Evolutionary conservation across 30 jellyfish, hydroid and myxozoan genomes (phyloP).

Genomic region (Turritopsis dohrnii): DNA sequence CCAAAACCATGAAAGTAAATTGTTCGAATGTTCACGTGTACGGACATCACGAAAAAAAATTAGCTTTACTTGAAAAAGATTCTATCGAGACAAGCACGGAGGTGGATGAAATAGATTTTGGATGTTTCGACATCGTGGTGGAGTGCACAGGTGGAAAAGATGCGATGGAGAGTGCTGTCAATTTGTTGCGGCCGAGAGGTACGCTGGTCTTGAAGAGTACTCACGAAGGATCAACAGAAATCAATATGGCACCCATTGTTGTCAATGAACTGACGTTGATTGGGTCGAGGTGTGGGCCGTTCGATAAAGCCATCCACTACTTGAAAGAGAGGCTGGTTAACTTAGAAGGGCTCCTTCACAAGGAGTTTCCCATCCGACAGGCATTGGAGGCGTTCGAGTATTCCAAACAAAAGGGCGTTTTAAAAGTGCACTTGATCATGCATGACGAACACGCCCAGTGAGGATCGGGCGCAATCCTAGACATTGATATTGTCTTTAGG

Average conservation of each 20-base stretch:
- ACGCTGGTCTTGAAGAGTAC: conserved; percentile 32
- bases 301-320: conserved; percentile 18
- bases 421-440: conserved; percentile 23
- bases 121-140: conserved; percentile 24
- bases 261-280: conserved; percentile 18
- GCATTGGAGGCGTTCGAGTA: conserved; percentile 23
- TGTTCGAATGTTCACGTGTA: background rate
- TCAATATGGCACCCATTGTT: conserved; percentile 32
- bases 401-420: conserved; percentile 21
- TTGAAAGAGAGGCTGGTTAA: background rate
- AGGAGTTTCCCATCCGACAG: conserved; percentile 1
- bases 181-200: conserved; percentile 31
- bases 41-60: conserved; percentile 32
- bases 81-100: conserved; percentile 1
- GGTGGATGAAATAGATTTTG: background rate
- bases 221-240: conserved; percentile 16
- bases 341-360: background rate
- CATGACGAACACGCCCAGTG: background rate
- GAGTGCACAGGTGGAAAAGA: conserved; percentile 22
- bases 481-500: background rate
- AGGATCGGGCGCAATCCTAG: background rate
- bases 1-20: conserved; percentile 5
- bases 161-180: conserved; percentile 15
- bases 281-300: conserved; percentile 37
- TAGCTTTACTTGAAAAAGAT: conserved; percentile 13